Base-by-base conservation (phyloP, 2,888 invertebrate species). In the Mimachlamys varia region DNA sequence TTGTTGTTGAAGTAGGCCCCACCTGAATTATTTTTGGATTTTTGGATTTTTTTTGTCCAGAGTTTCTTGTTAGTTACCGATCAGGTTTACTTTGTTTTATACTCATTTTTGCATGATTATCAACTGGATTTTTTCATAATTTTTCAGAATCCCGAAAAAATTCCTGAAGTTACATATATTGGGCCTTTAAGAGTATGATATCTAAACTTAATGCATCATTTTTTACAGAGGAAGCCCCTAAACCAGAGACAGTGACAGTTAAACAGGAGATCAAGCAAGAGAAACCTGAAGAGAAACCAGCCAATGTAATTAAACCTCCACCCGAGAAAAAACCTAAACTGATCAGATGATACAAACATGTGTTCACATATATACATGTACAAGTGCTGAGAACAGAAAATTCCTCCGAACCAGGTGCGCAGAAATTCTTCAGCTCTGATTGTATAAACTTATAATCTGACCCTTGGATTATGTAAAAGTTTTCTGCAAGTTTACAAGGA, bases 311-410 rank as follows among this genome's bases (percentile, higher is more conserved):
- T 53, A 95, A 95, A 92, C 95, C 95, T 87, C 95, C 95, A 22
- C 95, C 95, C 87, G 95, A 95, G 88, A 95, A 95, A 91, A 95
- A 95, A 91, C 93, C 94, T 13, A 95, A 95, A 89, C 90, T 95
- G 27, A 92, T 92, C 13, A 94, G 94, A 93, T 95, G 91, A 93
- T 87, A 53, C 62, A 19, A 27, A 76, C 12, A 27, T 76, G 76
- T 76, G 0, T n/a, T 22, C 62, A 53, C n/a, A n/a, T n/a, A n/a
- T n/a, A n/a, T n/a, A n/a, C 19, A 55, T 27, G 27, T 33, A 33
- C 33, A 58, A n/a, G 76, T 76, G 76, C 33, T 58, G 58, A 58
- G 7, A 58, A 58, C 53, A 12, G 19, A 53, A 53, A 19, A 58
- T 58, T 58, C 58, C 19, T 4, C 3, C 27, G 27, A 76, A 12